phyloP scores from a whole-genome alignment of 2,113 vertebrate species.

The Tichodroma muraria region DNA sequence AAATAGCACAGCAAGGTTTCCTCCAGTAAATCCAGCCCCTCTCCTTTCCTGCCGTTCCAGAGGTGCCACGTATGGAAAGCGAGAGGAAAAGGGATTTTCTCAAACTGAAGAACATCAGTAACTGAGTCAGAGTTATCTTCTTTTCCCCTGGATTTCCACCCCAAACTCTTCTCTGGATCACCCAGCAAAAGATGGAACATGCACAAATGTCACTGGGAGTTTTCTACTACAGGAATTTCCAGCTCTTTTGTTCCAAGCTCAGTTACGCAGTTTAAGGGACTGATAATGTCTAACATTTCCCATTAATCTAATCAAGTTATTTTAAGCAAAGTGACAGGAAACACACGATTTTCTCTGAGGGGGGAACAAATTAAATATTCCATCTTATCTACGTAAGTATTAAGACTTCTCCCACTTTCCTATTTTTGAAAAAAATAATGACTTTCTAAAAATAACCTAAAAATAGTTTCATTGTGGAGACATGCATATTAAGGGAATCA shows the following conservation, averaged over 20 bases:
- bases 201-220: background rate
- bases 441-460: background rate
- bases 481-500: background rate
- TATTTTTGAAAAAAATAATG: background rate
- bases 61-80: background rate
- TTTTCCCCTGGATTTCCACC: background rate
- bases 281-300: background rate
- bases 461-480: background rate
- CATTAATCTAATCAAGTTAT: background rate
- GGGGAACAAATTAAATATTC: background rate
- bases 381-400: background rate
- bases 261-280: background rate
- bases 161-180: background rate
- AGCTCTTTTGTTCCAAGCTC: background rate
- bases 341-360: background rate
- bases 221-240: background rate
- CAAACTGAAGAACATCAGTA: background rate
- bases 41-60: background rate
- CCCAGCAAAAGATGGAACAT: background rate
- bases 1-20: background rate
- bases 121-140: background rate
- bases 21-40: background rate
- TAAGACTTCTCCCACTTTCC: background rate
- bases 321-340: background rate
- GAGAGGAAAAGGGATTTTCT: background rate